phyloP scores from a whole-genome alignment of 2,888 invertebrate genomes.

The Drosophila meridiana region DNA sequence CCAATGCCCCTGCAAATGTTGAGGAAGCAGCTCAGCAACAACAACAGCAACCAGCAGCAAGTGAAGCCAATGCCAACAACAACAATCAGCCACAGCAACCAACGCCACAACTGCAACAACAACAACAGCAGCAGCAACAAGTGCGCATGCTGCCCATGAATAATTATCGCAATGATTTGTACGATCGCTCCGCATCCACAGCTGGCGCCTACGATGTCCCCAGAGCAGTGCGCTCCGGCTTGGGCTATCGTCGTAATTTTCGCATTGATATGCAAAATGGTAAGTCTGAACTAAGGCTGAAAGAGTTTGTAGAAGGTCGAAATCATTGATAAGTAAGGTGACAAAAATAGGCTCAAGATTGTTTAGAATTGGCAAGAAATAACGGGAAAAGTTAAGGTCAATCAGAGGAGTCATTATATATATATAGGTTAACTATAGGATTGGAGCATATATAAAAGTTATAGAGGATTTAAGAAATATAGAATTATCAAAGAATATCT shows the following conservation, averaged over 20 bases:
- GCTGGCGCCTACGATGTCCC: constrained; percentile 84
- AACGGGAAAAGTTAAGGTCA: neutral
- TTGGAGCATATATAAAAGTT: no score
- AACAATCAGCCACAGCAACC: constrained; percentile 28
- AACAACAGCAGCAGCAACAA: constrained; percentile 45
- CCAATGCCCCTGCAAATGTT: constrained; percentile 82
- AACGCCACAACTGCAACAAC: constrained; percentile 44
- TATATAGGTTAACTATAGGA: no score
- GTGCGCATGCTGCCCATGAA: constrained; percentile 75
- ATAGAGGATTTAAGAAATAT: no score
- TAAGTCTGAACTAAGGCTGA: constrained; percentile 34
- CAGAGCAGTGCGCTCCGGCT: constrained; percentile 82
- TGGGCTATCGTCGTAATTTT: constrained; percentile 84
- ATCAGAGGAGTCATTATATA: neutral
- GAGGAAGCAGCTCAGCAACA: constrained; percentile 58
- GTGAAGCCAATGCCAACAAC: constrained; percentile 54
- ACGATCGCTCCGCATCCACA: constrained; percentile 82
- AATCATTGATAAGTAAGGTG: neutral
- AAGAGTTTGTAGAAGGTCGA: neutral
- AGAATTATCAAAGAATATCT: no score
- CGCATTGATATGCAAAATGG: constrained; percentile 84
- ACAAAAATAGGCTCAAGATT: no score
- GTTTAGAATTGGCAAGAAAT: no score
- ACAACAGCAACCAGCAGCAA: constrained; percentile 36
- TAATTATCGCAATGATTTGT: constrained; percentile 84